Base-by-base conservation (phyloP, 2,888 invertebrate genomes). In the Brenthis hecate region DNA sequence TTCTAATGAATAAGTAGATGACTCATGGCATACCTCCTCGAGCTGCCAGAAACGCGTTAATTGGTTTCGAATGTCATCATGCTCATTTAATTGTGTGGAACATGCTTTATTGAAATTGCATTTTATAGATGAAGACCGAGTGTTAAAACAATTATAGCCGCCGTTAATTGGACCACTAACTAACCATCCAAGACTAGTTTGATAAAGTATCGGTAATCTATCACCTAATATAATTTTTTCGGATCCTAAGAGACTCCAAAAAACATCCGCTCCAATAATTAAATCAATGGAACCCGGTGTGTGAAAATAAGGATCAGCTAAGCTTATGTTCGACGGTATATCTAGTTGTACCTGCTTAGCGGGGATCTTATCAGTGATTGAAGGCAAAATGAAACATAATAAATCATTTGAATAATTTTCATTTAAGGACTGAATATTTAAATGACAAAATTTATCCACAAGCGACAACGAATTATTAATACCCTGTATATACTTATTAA, bases 1-100 rank as follows among this genome's bases (percentile, higher is more conserved):
- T 51, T 78, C 76, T 8, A 48, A 13, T 48, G 70, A 64, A 55
- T 71, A 73, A 56, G 55, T 3, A 47, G 65, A 61, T 4, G 53
- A 62, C 43, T 47, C 19, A 28, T 28, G 28, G 53, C 53, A 53
- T 19, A 53, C 53, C 16, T 53, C 53, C 19, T 53, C 53, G 16
- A 53, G 53, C 19, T 53, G 53, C 53, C 53, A 53, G 13, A 53
- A 53, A n/a, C 53, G 53, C 53, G 19, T 53, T 19, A 53, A 19
- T 19, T 11, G 19, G 19, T 53, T n/a, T 53, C 11, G 53, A 53
- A 53, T 53, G 53, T 53, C 53, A 53, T 53, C 19, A n/a, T n/a
- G 16, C n/a, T 53, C 11, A 53, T 53, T n/a, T 19, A 16, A 32
- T 28, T 28, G 3, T 28, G 28, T 28, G 4, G 4, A 28, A 28